phyloP scores from a whole-genome alignment of 2,113 vertebrate species.

The Murina feae region DNA sequence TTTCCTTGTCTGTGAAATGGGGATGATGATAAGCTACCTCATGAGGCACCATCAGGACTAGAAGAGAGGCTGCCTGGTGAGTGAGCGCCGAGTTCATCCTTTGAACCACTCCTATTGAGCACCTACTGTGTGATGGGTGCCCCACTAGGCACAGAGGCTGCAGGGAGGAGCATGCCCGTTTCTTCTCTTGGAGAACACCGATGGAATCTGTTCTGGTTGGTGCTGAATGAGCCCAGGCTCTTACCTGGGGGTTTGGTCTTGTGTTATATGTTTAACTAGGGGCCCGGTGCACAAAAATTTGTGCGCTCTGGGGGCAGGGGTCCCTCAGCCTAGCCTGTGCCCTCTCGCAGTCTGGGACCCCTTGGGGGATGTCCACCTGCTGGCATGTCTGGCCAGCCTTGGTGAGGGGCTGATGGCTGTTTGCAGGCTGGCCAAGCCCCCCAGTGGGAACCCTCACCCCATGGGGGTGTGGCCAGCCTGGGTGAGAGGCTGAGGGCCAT shows the following conservation, averaged over 20 bases:
- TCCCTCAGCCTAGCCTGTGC: too few relatives aligned
- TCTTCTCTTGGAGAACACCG: not conserved
- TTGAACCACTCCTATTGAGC: not conserved
- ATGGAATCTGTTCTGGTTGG: not conserved
- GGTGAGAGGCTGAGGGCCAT: too few relatives aligned
- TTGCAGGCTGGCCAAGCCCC: too few relatives aligned
- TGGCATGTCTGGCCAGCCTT: too few relatives aligned
- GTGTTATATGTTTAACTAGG: not conserved
- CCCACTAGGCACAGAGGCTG: not conserved
- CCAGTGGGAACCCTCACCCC: too few relatives aligned
- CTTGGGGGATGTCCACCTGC: too few relatives aligned
- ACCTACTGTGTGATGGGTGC: not conserved
- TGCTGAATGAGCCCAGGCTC: not conserved
- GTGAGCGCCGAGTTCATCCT: not conserved
- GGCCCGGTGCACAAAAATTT: too few relatives aligned
- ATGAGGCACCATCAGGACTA: not conserved
- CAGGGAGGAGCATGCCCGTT: accelerated
- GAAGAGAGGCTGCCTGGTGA: not conserved
- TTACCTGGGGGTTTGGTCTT: not conserved
- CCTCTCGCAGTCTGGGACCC: too few relatives aligned
- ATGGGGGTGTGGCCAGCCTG: too few relatives aligned
- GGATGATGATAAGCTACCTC: not conserved
- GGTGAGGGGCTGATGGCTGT: too few relatives aligned
- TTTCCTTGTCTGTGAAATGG: not conserved
- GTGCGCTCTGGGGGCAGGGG: too few relatives aligned